These are phyloP conservation scores for Chaenodraco wilsoni DNA, from an alignment of 2,797 vertebrate species.

Conservation along the genomic window DNA sequence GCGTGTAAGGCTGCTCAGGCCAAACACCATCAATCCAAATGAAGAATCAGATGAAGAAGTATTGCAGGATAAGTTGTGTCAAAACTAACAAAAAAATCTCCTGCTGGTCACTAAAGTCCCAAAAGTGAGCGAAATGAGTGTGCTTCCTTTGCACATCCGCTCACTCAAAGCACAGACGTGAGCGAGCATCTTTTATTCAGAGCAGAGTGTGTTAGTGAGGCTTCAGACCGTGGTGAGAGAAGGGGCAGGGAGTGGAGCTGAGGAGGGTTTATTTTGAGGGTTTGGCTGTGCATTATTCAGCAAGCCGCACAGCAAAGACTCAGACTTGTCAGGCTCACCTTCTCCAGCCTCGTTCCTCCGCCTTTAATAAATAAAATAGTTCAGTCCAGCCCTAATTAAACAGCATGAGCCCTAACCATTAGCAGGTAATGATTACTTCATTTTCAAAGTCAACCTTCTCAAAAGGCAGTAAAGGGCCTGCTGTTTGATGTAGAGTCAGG, in stretches of 20 bases:
- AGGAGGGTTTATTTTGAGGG: constrained; percentile 66
- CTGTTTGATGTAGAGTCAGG: not conserved
- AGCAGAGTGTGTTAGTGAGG: constrained; percentile 54
- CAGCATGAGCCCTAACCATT: constrained; percentile 49
- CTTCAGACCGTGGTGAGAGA: constrained; percentile 46
- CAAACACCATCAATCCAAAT: constrained; percentile 46
- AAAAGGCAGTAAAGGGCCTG: constrained; percentile 40
- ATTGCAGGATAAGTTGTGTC: not conserved
- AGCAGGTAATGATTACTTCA: constrained; percentile 59
- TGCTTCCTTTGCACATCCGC: constrained; percentile 54
- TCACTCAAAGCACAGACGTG: constrained; percentile 34
- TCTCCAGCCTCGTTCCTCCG: constrained; percentile 43
- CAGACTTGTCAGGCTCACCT: constrained; percentile 61
- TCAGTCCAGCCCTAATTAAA: constrained; percentile 63
- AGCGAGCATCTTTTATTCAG: constrained; percentile 72
- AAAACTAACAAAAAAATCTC: constrained; percentile 16
- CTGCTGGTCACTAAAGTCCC: constrained; percentile 39
- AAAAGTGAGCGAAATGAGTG: constrained; percentile 59
- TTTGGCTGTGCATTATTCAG: constrained; percentile 79
- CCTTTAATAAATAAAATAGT: constrained; percentile 58
- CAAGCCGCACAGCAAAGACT: constrained; percentile 54
- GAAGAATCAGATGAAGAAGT: not conserved
- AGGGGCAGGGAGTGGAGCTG: constrained; percentile 27
- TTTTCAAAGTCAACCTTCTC: constrained; percentile 47
- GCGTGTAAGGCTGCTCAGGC: constrained; percentile 43